phyloP scores from a whole-genome alignment of 2,888 invertebrate species.

The Eupeodes latifasciatus region DNA sequence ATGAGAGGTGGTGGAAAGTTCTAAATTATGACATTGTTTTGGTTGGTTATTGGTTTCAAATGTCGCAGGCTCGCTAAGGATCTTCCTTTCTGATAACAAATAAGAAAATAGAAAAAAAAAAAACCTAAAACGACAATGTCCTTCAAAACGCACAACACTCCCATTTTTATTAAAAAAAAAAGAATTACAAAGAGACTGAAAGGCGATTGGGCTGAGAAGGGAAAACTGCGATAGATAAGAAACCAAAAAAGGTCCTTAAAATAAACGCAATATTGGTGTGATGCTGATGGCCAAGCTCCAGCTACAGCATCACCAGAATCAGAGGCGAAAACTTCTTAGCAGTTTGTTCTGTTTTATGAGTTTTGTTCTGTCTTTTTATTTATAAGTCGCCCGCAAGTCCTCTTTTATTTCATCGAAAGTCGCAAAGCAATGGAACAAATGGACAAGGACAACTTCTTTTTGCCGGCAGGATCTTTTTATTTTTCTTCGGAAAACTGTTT shows the following conservation, averaged over 20 bases:
- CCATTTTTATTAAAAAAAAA: constrained; percentile 27
- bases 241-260: constrained; percentile 57
- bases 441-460: constrained; percentile 52
- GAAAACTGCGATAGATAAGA: constrained; percentile 57
- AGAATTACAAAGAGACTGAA: background rate
- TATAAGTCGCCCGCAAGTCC: constrained; percentile 28
- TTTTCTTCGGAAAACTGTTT: constrained; percentile 80
- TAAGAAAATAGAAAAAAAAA: constrained; percentile 15
- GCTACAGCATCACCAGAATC: background rate
- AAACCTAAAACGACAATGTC: constrained; percentile 28
- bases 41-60: constrained; percentile 76
- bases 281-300: constrained; percentile 33
- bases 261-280: constrained; percentile 55
- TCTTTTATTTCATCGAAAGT: constrained; percentile 21
- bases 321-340: constrained; percentile 34
- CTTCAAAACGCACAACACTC: constrained; percentile 40
- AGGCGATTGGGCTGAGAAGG: background rate
- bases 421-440: constrained; percentile 37
- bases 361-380: constrained; percentile 39
- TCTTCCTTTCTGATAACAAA: constrained; percentile 29
- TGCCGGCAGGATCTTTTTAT: constrained; percentile 58
- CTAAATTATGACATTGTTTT: constrained; percentile 78
- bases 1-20: constrained; percentile 20
- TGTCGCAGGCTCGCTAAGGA: constrained; percentile 5
- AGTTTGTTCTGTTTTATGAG: constrained; percentile 62